phyloP scores from a whole-genome alignment of 1,140 invertebrate genomes.

The Pogonognathellus flavescens region DNA sequence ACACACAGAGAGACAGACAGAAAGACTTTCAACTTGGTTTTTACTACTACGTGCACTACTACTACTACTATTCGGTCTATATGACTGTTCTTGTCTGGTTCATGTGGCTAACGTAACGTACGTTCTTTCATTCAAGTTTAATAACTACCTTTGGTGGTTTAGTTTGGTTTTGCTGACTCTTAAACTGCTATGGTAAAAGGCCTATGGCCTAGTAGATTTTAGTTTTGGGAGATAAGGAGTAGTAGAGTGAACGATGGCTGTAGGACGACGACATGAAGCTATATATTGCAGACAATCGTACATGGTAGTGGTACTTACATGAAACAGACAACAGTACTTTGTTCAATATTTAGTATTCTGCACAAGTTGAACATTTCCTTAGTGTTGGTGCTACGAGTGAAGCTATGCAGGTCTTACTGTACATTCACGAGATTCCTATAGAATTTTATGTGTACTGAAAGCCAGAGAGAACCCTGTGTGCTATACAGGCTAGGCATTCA shows the following conservation, averaged over 20 bases:
- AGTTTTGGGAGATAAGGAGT: too few relatives aligned
- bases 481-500: background rate
- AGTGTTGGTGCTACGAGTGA: background rate
- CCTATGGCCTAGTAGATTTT: too few relatives aligned
- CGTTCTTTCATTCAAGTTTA: slow-evolving; percentile 18
- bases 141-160: slow-evolving; percentile 3
- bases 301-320: background rate
- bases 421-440: background rate
- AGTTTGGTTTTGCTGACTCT: background rate
- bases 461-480: too few relatives aligned
- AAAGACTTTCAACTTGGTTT: background rate
- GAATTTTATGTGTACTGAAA: too few relatives aligned
- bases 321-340: background rate
- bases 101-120: background rate
- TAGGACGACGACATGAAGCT: too few relatives aligned
- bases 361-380: slow-evolving; percentile 1
- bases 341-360: slow-evolving; percentile 26
- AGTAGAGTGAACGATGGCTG: too few relatives aligned
- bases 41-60: background rate
- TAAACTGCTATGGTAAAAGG: too few relatives aligned
- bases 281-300: too few relatives aligned
- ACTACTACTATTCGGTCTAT: background rate
- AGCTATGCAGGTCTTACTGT: background rate
- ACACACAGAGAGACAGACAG: too few relatives aligned
- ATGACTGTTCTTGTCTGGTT: background rate